phyloP scores from a whole-genome alignment of 2,888 invertebrate genomes.

The Synanthedon andrenaeformis region DNA sequence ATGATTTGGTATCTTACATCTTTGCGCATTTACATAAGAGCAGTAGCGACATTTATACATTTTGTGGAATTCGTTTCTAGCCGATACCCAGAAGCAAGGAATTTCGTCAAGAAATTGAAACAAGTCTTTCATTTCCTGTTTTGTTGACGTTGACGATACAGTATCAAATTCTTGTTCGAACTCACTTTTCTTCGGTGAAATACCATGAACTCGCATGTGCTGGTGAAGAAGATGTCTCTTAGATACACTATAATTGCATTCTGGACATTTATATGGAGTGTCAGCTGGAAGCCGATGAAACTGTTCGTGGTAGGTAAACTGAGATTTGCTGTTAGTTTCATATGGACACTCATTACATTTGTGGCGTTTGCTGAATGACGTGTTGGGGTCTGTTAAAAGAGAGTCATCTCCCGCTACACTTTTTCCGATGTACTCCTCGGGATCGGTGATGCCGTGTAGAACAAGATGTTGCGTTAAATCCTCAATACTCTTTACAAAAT shows the following conservation, averaged over 20 bases:
- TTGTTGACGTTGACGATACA: conserved; percentile 20
- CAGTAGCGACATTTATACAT: conserved; percentile 89
- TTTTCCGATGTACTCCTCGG: conserved; percentile 67
- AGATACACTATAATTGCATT: conserved; percentile 86
- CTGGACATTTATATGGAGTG: conserved; percentile 82
- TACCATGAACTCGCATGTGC: conserved; percentile 82
- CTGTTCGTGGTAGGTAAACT: conserved; percentile 88
- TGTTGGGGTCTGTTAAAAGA: conserved; percentile 24
- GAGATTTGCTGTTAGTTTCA: conserved; percentile 86
- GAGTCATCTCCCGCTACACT: conserved; percentile 51
- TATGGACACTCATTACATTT: conserved; percentile 86
- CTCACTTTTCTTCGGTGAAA: conserved; percentile 55
- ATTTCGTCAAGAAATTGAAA: conserved; percentile 67
- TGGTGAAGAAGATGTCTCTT: conserved; percentile 85
- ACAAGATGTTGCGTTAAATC: conserved; percentile 77
- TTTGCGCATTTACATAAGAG: conserved; percentile 85
- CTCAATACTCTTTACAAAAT: conserved; percentile 77
- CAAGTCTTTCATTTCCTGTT: conserved; percentile 23
- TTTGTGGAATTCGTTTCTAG: conserved; percentile 78
- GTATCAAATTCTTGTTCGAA: conserved; percentile 53
- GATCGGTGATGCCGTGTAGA: conserved; percentile 73
- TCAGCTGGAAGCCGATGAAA: conserved; percentile 79
- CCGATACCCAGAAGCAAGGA: conserved; percentile 81
- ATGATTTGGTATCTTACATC: conserved; percentile 84
- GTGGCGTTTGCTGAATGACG: conserved; percentile 72